Percentiles rank a stretch among this genome's conserved stretches.
Evolutionary conservation across 2,113 vertebrate genomes (phyloP).

Genomic region (Leptocoma aspasia): DNA sequence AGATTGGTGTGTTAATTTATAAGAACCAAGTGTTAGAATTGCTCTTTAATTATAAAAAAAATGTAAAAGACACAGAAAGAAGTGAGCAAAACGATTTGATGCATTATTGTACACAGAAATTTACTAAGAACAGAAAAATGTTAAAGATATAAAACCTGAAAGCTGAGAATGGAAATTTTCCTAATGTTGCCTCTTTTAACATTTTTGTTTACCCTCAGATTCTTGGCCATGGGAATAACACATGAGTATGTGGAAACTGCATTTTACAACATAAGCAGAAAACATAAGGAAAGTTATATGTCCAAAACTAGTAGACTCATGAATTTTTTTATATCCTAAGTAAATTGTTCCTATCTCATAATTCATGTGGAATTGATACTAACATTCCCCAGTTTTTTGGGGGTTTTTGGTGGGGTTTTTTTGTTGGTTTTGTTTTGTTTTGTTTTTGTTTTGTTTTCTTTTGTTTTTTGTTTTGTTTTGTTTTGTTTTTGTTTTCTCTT

Average conservation of each 20-base stretch:
- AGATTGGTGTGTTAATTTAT: not conserved
- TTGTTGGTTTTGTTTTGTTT: not conserved
- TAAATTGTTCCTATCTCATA: not conserved
- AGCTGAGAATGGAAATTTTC: not conserved
- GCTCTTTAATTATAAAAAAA: not conserved
- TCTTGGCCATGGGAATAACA: not conserved
- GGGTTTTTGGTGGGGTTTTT: no score
- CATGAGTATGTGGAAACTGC: not conserved
- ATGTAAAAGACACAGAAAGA: not conserved
- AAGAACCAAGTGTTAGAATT: not conserved
- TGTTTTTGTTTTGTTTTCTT: not conserved
- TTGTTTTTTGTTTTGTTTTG: not conserved
- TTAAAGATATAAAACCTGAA: not conserved
- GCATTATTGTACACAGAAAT: not conserved
- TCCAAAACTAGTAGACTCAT: not conserved
- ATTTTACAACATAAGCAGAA: not conserved
- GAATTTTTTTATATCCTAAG: not conserved
- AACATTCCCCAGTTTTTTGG: not conserved
- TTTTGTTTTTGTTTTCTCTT: not conserved
- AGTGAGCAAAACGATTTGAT: accelerated
- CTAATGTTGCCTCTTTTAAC: not conserved
- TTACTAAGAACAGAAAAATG: not conserved
- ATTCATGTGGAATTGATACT: not conserved
- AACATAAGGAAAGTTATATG: not conserved
- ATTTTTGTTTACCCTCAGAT: not conserved